Percentiles rank a stretch among this genome's conserved stretches.
Evolutionary conservation across 2,113 vertebrate species (phyloP).

Genomic region (Uropsilus gracilis): DNA sequence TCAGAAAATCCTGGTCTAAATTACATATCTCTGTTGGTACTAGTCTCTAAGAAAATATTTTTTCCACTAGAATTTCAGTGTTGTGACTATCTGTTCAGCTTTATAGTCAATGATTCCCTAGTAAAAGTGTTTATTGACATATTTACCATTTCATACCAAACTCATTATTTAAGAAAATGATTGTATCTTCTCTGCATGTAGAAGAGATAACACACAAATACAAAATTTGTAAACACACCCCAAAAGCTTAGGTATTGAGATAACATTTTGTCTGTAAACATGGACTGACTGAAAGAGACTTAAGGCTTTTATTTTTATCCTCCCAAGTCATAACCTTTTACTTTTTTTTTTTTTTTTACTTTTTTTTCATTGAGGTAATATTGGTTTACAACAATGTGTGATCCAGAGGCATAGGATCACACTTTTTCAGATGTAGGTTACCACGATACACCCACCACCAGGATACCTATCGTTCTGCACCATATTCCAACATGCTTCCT

Average conservation of each 20-base stretch:
- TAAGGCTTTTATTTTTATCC: no score
- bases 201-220: conserved; percentile 23
- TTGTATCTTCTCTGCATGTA: conserved; percentile 28
- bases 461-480: no score
- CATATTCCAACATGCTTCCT: no score
- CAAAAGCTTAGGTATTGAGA: neutral
- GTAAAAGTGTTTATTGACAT: conserved; percentile 20
- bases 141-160: conserved; percentile 56
- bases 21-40: neutral
- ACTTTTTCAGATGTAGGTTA: no score
- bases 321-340: no score
- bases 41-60: no score
- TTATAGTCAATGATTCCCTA: conserved; percentile 28
- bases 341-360: no score
- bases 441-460: no score
- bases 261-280: neutral
- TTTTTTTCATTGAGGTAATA: no score
- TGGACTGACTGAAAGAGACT: no score
- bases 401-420: no score
- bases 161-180: conserved; percentile 52
- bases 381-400: no score
- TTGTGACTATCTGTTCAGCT: conserved; percentile 34
- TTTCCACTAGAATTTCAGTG: conserved; percentile 21
- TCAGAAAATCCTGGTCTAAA: conserved; percentile 31
- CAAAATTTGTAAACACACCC: conserved; percentile 56